Evolutionary conservation across 2,113 vertebrate genomes (phyloP), one percentile per base, ranked within the genome.

Genomic region (Psittacus erithacus): DNA sequence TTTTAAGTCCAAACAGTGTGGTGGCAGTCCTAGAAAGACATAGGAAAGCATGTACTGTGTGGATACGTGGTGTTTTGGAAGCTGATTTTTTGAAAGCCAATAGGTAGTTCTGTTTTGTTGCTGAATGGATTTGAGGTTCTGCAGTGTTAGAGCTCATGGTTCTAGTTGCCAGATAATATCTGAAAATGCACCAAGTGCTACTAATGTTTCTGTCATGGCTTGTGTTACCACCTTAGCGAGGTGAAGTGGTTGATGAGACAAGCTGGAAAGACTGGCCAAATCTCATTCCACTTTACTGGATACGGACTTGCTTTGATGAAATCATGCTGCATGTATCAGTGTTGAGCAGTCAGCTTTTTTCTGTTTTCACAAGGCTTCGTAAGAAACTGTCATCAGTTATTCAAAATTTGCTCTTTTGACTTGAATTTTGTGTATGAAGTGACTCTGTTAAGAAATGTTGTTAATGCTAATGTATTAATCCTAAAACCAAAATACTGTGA

Each of bases 1-100:
- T 88, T 77, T 70, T 46, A 74, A 59, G 28, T 70, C 88, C 46
- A 52, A 35, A 10, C 29, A 15, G 17, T 67, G 50, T 38, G 64
- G 31, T 91, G 55, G 47, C 68, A 83, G n/a, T 59, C 73, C 28
- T 47, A 63, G 47, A 74, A 73, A 8, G 24, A 65, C 17, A 3
- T 23, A 27, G 3, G 35, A 78, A 81, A 38, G 25, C 25, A 6
- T 14, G 24, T 63, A 16, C 43, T 59, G 0, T 1, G 0, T 41
- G 76, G 16, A 13, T 90, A 20, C 16, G 38, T 52, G 27, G 24
- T 64, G 49, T 47, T 81, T 73, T 22, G 44, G 28, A 50, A 74
- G 33, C 47, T 39, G 17, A 27, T 92, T 86, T 90, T 38, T 46
- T 86, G 41, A 70, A 62, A 86, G 38, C 25, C 47, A 41, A 13